Percentiles rank a stretch among this genome's conserved stretches.
Conservation (phyloP, 2,888 invertebrate species). For the Escarpia spicata region DNA sequence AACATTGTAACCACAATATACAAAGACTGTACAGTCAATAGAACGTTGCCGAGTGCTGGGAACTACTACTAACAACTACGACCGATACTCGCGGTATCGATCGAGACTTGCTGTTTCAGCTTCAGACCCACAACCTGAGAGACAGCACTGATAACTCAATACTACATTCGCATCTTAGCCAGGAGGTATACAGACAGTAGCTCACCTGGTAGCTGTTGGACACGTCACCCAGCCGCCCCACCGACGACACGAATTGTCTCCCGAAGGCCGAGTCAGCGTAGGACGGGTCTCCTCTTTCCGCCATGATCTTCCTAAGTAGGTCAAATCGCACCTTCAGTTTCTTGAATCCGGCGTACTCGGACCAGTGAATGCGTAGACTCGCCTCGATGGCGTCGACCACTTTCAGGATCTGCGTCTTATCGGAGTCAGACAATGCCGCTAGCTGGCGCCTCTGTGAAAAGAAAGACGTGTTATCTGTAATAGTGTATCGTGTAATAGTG, state of each 20-base stretch:
- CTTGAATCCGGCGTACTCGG: slow-evolving; percentile 56
- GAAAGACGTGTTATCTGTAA: neutral
- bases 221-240: neutral
- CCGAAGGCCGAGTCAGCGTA: slow-evolving; percentile 24
- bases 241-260: neutral
- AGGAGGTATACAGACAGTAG: neutral
- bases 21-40: too few relatives aligned
- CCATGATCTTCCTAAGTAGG: slow-evolving; percentile 51
- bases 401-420: slow-evolving; percentile 50
- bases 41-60: too few relatives aligned
- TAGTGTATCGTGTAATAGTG: neutral
- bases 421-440: slow-evolving; percentile 47
- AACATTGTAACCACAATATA: too few relatives aligned
- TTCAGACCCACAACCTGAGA: too few relatives aligned
- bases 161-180: too few relatives aligned
- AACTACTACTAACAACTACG: too few relatives aligned
- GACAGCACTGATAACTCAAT: too few relatives aligned
- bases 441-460: slow-evolving; percentile 49
- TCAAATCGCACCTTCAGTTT: slow-evolving; percentile 55
- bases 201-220: neutral
- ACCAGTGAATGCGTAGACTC: slow-evolving; percentile 54
- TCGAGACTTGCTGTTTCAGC: too few relatives aligned
- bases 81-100: too few relatives aligned
- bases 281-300: slow-evolving; percentile 45
- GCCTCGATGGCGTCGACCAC: slow-evolving; percentile 53